phyloP scores from a whole-genome alignment of 2,797 vertebrate species.

The Perodicticus potto region DNA sequence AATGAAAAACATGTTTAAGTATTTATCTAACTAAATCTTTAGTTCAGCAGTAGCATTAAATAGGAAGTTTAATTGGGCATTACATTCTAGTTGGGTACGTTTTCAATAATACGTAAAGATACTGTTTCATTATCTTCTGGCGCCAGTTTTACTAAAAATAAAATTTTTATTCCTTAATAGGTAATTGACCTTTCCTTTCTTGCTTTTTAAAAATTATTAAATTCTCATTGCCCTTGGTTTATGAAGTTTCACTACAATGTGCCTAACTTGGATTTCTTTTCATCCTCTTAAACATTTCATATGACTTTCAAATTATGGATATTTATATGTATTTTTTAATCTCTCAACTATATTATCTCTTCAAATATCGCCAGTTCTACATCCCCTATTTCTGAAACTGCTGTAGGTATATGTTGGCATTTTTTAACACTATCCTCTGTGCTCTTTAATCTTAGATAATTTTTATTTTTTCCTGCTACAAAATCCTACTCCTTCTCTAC shows the following conservation, averaged over 20 bases:
- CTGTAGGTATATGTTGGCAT: neutral
- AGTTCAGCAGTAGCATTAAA: neutral
- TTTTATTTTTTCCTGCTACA: neutral
- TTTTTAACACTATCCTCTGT: neutral
- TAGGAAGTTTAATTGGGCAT: neutral
- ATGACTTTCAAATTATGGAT: neutral
- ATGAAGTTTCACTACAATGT: neutral
- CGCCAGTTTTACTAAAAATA: conserved; percentile 39
- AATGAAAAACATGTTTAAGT: neutral
- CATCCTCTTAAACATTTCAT: neutral
- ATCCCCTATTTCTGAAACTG: neutral
- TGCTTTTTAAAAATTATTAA: neutral
- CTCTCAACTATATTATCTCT: neutral
- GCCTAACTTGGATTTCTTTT: neutral
- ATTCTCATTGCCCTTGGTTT: conserved; percentile 22
- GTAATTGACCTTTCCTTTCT: neutral
- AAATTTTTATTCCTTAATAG: neutral
- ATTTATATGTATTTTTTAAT: neutral
- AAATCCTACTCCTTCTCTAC: neutral
- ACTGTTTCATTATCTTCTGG: neutral
- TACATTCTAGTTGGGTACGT: neutral
- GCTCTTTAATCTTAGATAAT: neutral
- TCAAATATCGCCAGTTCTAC: neutral
- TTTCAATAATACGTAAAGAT: neutral
- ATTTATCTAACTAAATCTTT: neutral